Evolutionary conservation across 2,888 invertebrate genomes (phyloP).

Genomic region (Carterocephalus palaemon): DNA sequence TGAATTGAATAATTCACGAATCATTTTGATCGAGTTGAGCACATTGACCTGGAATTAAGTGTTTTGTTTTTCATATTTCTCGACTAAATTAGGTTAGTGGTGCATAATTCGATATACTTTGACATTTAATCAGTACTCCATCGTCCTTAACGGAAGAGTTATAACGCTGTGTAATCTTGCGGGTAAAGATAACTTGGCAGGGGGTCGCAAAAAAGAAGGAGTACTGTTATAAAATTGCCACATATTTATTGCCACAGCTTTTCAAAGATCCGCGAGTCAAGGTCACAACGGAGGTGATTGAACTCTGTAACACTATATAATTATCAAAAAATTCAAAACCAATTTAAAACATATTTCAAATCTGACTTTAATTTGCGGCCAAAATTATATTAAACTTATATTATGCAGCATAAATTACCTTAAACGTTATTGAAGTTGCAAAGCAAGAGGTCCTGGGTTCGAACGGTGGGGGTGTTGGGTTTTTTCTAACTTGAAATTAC

Average conservation of each 20-base stretch:
- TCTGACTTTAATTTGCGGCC: neutral
- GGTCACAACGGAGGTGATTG: constrained; percentile 42
- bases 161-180: constrained; percentile 1
- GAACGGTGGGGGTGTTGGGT: neutral
- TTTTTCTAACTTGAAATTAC: too few relatives aligned
- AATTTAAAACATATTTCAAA: constrained; percentile 8
- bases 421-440: too few relatives aligned
- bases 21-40: too few relatives aligned
- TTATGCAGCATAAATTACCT: too few relatives aligned
- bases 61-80: neutral
- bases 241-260: constrained; percentile 39
- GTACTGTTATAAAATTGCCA: constrained; percentile 41
- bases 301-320: constrained; percentile 35
- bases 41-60: neutral
- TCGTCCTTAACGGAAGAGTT: constrained; percentile 4
- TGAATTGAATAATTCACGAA: too few relatives aligned
- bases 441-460: too few relatives aligned
- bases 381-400: neutral
- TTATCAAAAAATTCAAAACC: constrained; percentile 11
- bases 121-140: neutral
- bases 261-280: constrained; percentile 43
- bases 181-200: constrained; percentile 14
- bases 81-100: constrained; percentile 13
- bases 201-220: constrained; percentile 34
- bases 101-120: neutral